Conservation (phyloP, 2,888 invertebrate genomes). For the Drosophila sordidapex region DNA sequence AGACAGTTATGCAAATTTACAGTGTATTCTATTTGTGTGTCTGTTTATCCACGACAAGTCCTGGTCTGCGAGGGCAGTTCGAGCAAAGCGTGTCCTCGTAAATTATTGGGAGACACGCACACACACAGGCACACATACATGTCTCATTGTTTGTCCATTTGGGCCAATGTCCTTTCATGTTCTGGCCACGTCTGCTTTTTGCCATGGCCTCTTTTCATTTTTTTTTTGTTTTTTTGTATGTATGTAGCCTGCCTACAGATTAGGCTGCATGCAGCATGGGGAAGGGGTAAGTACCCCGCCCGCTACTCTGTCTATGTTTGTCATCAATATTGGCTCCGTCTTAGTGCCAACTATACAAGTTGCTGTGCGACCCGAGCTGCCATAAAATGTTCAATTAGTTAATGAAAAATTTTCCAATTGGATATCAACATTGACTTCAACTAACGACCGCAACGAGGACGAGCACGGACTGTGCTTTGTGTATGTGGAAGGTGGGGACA, state of each 20-base stretch:
- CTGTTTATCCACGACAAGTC: slow-evolving; percentile 54
- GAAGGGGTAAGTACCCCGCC: background rate
- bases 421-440: slow-evolving; percentile 76
- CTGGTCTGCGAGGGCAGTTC: slow-evolving; percentile 48
- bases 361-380: slow-evolving; percentile 52
- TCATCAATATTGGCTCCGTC: slow-evolving; percentile 72
- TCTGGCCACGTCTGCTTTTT: slow-evolving; percentile 30
- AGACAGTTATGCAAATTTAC: slow-evolving; percentile 82
- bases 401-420: slow-evolving; percentile 83
- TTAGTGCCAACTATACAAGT: slow-evolving; percentile 42
- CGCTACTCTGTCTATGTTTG: slow-evolving; percentile 44
- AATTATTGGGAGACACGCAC: slow-evolving; percentile 62
- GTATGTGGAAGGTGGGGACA: background rate
- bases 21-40: slow-evolving; percentile 45
- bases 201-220: slow-evolving; percentile 61
- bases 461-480: slow-evolving; percentile 4
- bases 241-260: slow-evolving; percentile 45
- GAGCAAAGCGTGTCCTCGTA: slow-evolving; percentile 74
- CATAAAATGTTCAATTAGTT: slow-evolving; percentile 84
- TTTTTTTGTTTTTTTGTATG: background rate
- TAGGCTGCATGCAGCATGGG: slow-evolving; percentile 28
- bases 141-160: slow-evolving; percentile 65
- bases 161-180: slow-evolving; percentile 78
- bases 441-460: slow-evolving; percentile 60
- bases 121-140: slow-evolving; percentile 24